phyloP scores from a whole-genome alignment of 1,140 invertebrate species.

The Pogonomyrmex barbatus region DNA sequence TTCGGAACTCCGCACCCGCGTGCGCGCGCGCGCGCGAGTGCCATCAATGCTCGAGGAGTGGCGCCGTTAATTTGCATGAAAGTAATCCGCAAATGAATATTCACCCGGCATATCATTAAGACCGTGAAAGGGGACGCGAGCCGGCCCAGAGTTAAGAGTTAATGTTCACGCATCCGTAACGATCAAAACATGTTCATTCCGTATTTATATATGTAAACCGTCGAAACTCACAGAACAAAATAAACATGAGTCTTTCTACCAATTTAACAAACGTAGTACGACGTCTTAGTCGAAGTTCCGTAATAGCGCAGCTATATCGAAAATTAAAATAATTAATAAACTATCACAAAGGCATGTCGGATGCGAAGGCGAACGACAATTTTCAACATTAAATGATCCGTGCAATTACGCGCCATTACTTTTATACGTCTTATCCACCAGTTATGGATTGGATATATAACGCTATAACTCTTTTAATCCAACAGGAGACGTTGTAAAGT shows the following conservation, averaged over 20 bases:
- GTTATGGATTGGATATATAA: slow-evolving; percentile 49
- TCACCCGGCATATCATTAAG: slow-evolving; percentile 59
- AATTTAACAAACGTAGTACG: slow-evolving; percentile 32
- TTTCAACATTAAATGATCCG: slow-evolving; percentile 40
- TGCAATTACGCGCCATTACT: slow-evolving; percentile 55
- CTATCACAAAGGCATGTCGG: neutral
- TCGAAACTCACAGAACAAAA: slow-evolving; percentile 30
- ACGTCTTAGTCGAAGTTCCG: no score
- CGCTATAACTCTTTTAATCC: slow-evolving; percentile 52
- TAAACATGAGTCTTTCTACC: slow-evolving; percentile 26
- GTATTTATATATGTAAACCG: slow-evolving; percentile 59
- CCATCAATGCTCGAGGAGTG: slow-evolving; percentile 51
- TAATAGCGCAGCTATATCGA: no score
- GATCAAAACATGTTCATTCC: slow-evolving; percentile 61
- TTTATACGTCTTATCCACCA: slow-evolving; percentile 34
- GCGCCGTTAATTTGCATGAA: slow-evolving; percentile 63
- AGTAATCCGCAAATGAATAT: slow-evolving; percentile 65
- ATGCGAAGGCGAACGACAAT: neutral
- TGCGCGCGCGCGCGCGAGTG: slow-evolving; percentile 18
- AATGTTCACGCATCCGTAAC: slow-evolving; percentile 57
- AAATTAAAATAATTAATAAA: slow-evolving; percentile 26
- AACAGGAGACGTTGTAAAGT: slow-evolving; percentile 27
- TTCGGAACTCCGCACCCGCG: slow-evolving; percentile 41
- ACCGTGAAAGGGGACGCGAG: slow-evolving; percentile 35
- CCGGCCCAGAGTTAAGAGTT: slow-evolving; percentile 52